phyloP scores from a whole-genome alignment of 2,888 invertebrate genomes.

The Stomorhina lunata region DNA sequence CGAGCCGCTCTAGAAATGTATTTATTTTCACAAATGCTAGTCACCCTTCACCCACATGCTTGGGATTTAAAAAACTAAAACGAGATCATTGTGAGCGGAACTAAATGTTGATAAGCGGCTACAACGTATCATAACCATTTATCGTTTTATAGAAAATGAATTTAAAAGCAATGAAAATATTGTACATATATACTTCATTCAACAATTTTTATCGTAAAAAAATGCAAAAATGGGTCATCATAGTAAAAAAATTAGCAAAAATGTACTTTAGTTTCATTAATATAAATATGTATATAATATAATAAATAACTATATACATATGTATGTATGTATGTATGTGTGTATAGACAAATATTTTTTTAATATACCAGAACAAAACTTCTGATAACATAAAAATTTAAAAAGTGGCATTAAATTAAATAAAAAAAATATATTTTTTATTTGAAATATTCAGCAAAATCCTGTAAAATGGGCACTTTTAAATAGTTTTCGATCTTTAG shows the following conservation, averaged over 20 bases:
- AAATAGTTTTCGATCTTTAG: too few species aligned
- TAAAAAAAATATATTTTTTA: too few species aligned
- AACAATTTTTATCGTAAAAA: constrained; percentile 59
- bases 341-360: not conserved
- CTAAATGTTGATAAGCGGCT: constrained; percentile 72
- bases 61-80: constrained; percentile 73
- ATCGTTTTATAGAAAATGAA: constrained; percentile 43
- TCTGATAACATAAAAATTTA: too few species aligned
- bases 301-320: not conserved
- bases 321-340: not conserved
- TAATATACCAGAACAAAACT: too few species aligned
- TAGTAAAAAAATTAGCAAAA: constrained; percentile 39
- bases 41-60: constrained; percentile 78
- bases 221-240: constrained; percentile 62
- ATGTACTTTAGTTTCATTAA: not conserved
- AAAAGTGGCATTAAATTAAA: too few species aligned
- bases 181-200: constrained; percentile 49
- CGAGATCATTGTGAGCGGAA: constrained; percentile 76
- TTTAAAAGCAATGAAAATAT: constrained; percentile 29
- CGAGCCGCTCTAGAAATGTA: too few species aligned
- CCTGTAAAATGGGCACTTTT: too few species aligned
- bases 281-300: not conserved
- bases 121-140: constrained; percentile 43
- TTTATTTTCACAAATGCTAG: constrained; percentile 59
- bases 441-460: too few species aligned